Evolutionary conservation across 2,797 vertebrate genomes (phyloP).

Genomic region (Artibeus lituratus): DNA sequence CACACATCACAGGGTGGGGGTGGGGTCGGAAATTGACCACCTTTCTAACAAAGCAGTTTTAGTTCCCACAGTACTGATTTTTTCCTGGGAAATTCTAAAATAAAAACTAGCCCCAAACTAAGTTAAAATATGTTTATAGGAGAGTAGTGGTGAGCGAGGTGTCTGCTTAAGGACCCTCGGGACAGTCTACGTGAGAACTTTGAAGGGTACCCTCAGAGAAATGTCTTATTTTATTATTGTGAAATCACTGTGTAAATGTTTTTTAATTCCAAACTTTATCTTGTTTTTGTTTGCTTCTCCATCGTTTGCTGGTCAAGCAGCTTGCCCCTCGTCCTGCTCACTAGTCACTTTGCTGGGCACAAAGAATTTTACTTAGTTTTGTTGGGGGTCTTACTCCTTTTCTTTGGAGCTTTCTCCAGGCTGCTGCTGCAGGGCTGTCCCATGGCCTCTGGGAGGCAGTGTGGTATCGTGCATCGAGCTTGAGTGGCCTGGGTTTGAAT

Average conservation of each 20-base stretch:
- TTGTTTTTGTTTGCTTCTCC: constrained; percentile 36
- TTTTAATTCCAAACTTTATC: not conserved
- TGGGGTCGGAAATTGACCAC: not conserved
- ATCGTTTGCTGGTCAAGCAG: not conserved
- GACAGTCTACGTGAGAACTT: not conserved
- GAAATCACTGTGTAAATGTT: not conserved
- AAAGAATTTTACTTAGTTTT: not conserved
- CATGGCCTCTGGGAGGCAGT: constrained; percentile 60
- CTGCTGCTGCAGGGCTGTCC: not conserved
- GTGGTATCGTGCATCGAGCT: not conserved
- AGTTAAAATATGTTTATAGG: not conserved
- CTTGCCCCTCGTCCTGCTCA: not conserved
- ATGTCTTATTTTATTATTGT: not conserved
- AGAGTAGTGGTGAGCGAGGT: not conserved
- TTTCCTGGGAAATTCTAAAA: constrained; percentile 32
- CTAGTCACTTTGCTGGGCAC: not conserved
- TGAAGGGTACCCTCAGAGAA: not conserved
- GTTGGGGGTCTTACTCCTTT: not conserved
- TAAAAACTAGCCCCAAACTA: constrained; percentile 19
- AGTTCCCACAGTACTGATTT: not conserved
- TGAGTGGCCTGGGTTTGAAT: not conserved
- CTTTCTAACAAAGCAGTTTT: constrained; percentile 42
- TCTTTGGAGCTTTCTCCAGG: not conserved
- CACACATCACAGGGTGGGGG: not conserved
- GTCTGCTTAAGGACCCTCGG: not conserved